A percentile compares a stretch with the other conserved stretches of the same genome.
Evolutionary conservation across 2,113 vertebrate species (phyloP).

Genomic region (Pelecanoides urinatrix): DNA sequence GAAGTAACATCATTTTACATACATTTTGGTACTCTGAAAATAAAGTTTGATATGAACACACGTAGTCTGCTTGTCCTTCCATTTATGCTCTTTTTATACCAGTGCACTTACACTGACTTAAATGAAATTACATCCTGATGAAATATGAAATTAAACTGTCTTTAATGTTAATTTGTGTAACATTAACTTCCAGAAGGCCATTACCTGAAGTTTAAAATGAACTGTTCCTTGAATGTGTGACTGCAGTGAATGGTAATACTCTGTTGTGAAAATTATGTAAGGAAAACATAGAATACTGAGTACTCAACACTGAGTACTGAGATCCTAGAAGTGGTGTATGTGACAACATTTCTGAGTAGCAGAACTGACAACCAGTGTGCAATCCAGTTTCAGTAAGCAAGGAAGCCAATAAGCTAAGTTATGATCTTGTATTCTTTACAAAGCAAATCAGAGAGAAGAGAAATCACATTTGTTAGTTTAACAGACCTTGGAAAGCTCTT

Average conservation of each 20-base stretch:
- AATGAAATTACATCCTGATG: neutral
- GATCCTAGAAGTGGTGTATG: neutral
- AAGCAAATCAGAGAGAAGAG: neutral
- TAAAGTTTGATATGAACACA: neutral
- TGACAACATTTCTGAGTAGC: neutral
- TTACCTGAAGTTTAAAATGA: neutral
- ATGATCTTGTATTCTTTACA: neutral
- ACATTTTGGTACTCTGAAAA: neutral
- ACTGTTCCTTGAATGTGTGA: neutral
- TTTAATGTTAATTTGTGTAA: neutral
- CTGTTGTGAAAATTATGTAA: neutral
- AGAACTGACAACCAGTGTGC: neutral
- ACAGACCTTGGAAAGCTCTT: neutral
- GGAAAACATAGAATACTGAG: neutral
- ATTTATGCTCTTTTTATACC: neutral
- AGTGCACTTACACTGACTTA: neutral
- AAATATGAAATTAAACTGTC: neutral
- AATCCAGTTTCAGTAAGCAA: neutral
- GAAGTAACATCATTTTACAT: neutral
- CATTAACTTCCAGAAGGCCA: neutral
- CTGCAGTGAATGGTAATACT: neutral
- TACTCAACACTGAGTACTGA: neutral
- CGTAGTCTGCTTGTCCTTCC: neutral
- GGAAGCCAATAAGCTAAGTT: neutral
- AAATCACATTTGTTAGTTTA: neutral